Conservation (phyloP, 1,140 invertebrate genomes). For the Heliconius eleuchia region DNA sequence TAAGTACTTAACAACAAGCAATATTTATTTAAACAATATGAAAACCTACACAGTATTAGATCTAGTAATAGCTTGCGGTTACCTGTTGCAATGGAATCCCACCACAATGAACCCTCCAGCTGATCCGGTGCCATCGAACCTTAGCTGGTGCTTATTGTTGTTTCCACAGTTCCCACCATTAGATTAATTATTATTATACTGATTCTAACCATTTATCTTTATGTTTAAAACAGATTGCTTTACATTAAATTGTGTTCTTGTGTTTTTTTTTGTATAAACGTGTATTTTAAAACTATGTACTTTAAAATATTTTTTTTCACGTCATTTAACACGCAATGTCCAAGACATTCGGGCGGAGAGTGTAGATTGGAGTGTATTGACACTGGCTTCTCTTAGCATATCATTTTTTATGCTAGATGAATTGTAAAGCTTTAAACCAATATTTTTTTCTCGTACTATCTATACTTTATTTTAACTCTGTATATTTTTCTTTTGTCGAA, state of each 20-base stretch:
- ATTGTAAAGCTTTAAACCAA: too few species aligned
- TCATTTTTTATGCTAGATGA: too few species aligned
- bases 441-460: too few species aligned
- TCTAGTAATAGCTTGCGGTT: constrained; percentile 25
- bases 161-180: not conserved
- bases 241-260: not conserved
- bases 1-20: not conserved
- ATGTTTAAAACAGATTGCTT: constrained; percentile 6
- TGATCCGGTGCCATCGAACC: constrained; percentile 61
- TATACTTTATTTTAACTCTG: too few species aligned
- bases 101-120: constrained; percentile 52
- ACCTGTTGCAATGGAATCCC: constrained; percentile 40
- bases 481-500: too few species aligned
- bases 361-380: too few species aligned
- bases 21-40: not conserved
- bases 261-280: not conserved
- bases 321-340: too few species aligned
- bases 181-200: not conserved
- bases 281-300: not conserved
- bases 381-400: too few species aligned
- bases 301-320: too few species aligned
- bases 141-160: constrained; percentile 51
- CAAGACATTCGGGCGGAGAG: too few species aligned
- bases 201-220: not conserved
- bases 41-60: not conserved